Conservation (phyloP, 2,113 vertebrate genomes). For the Epinephelus lanceolatus region DNA sequence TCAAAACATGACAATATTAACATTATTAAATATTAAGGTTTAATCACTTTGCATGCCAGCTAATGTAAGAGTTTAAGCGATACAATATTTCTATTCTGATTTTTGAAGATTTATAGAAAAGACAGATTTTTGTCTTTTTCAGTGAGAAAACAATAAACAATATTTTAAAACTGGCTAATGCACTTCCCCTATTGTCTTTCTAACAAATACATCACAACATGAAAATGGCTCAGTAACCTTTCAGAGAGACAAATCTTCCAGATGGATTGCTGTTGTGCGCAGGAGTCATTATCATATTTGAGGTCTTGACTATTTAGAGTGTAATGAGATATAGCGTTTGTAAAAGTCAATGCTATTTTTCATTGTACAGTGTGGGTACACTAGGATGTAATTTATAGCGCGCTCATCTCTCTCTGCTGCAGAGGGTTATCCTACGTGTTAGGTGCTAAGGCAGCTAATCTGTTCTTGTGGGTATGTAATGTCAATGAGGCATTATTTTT, state of each 20-base stretch:
- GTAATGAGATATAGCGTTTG: slow-evolving; percentile 50
- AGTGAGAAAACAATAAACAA: neutral
- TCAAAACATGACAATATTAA: neutral
- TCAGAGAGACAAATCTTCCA: neutral
- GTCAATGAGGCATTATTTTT: neutral
- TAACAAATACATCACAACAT: neutral
- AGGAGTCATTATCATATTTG: slow-evolving; percentile 10
- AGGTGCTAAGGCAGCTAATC: neutral
- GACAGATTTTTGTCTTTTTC: neutral
- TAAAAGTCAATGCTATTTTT: slow-evolving; percentile 44
- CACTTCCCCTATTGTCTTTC: neutral
- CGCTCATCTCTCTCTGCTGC: slow-evolving; percentile 23
- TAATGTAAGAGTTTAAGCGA: too few species aligned
- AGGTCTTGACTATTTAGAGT: slow-evolving; percentile 20
- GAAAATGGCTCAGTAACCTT: neutral
- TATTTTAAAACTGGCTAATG: neutral
- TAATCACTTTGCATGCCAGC: neutral
- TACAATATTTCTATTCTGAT: too few species aligned
- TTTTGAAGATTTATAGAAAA: neutral
- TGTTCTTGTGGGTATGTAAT: slow-evolving; percentile 5
- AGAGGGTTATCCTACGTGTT: slow-evolving; percentile 33
- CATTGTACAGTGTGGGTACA: slow-evolving; percentile 8
- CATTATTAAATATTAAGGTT: neutral
- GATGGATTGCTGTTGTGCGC: slow-evolving; percentile 32
- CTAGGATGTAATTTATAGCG: slow-evolving; percentile 26